Conservation (phyloP, 2,113 vertebrate species). For the Tichodroma muraria region DNA sequence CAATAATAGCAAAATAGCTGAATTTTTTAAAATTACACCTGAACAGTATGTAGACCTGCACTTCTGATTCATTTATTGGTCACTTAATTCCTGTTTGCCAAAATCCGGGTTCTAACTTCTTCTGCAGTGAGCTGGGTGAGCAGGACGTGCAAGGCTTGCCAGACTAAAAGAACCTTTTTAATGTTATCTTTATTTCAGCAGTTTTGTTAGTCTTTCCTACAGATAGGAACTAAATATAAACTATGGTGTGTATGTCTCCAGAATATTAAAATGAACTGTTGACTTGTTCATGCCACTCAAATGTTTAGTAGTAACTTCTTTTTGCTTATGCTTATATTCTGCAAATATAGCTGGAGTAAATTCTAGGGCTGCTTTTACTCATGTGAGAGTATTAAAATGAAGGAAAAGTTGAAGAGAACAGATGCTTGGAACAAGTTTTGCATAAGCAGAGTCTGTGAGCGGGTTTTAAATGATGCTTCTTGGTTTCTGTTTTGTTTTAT, state of each 20-base stretch:
- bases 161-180: neutral
- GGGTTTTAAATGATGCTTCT: neutral
- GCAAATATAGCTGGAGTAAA: conserved; percentile 14
- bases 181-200: neutral
- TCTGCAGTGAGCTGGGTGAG: no score
- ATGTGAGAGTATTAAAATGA: neutral
- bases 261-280: neutral
- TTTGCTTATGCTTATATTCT: neutral
- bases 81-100: neutral
- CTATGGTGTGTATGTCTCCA: neutral
- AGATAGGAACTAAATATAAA: neutral
- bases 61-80: neutral
- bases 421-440: conserved; percentile 16
- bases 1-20: neutral
- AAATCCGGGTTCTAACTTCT: neutral
- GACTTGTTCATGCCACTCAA: neutral
- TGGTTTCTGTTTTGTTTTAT: conserved; percentile 18
- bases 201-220: neutral
- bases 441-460: neutral
- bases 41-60: neutral
- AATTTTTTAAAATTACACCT: rapidly evolving
- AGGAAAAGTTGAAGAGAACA: conserved; percentile 27
- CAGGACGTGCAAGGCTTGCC: neutral
- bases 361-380: neutral
- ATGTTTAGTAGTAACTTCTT: conserved; percentile 2